Percentiles rank a stretch among this genome's conserved stretches.
phyloP scores from a whole-genome alignment of 1,140 invertebrate genomes.

The Drosophila nigrodunni region DNA sequence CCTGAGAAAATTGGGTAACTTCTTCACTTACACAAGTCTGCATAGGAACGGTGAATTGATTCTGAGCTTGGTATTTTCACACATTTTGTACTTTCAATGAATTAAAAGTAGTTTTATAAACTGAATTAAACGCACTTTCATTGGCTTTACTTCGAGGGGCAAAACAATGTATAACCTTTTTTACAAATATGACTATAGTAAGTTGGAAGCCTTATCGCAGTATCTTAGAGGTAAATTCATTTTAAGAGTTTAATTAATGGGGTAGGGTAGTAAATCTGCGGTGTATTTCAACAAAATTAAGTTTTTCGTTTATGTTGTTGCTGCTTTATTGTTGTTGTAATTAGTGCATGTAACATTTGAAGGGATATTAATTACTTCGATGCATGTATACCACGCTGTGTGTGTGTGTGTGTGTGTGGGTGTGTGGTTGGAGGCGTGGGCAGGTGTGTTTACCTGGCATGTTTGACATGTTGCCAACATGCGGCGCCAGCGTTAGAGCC shows the following conservation, averaged over 20 bases:
- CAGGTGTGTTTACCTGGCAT: constrained; percentile 45
- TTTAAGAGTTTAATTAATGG: background rate
- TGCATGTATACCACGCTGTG: constrained; percentile 42
- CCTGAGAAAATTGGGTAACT: no score
- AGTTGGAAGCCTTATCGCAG: no score
- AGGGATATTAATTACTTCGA: constrained; percentile 80
- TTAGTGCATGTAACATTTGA: constrained; percentile 78
- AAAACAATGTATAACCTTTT: no score
- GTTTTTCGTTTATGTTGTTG: constrained; percentile 30
- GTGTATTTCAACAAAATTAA: constrained; percentile 1
- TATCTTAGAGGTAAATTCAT: no score
- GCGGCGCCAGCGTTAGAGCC: constrained; percentile 36
- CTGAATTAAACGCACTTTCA: no score
- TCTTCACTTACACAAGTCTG: no score
- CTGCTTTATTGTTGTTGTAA: constrained; percentile 58
- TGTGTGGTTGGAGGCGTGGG: constrained; percentile 12
- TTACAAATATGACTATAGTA: no score
- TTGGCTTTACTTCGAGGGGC: no score
- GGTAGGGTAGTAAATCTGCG: background rate
- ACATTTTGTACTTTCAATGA: no score
- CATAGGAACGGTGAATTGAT: no score
- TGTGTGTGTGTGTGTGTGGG: constrained; percentile 28
- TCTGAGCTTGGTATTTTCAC: no score
- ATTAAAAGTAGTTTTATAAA: no score
- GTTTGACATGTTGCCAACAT: constrained; percentile 60